Evolutionary conservation across 2,888 invertebrate species (phyloP).

Genomic region (Bhutanitis thaidina): DNA sequence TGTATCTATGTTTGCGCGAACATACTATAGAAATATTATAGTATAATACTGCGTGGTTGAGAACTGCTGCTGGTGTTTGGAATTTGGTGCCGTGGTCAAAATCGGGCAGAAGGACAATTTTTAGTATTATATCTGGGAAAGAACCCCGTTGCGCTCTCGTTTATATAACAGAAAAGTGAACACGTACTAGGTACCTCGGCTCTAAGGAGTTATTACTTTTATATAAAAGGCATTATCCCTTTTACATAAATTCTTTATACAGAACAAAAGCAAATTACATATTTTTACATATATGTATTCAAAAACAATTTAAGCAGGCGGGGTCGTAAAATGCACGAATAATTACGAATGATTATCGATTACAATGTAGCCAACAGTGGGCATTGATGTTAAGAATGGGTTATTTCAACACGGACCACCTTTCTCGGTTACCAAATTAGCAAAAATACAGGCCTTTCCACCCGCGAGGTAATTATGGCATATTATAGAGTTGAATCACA

Average conservation of each 20-base stretch:
- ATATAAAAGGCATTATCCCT: background rate
- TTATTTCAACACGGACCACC: slow-evolving; percentile 36
- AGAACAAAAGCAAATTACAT: slow-evolving; percentile 7
- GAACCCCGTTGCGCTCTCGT: too few species aligned
- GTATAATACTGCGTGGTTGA: too few species aligned
- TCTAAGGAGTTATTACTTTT: background rate
- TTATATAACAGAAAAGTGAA: too few species aligned
- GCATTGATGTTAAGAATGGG: slow-evolving; percentile 28
- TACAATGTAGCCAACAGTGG: slow-evolving; percentile 28
- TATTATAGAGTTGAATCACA: slow-evolving; percentile 71
- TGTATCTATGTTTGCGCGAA: too few species aligned
- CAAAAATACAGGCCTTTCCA: slow-evolving; percentile 39
- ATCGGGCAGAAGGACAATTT: too few species aligned
- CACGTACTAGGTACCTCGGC: background rate
- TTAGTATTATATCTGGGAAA: too few species aligned
- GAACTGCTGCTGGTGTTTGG: too few species aligned
- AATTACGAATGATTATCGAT: slow-evolving; percentile 23
- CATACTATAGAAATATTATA: too few species aligned
- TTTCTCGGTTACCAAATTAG: slow-evolving; percentile 41
- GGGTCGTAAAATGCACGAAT: slow-evolving; percentile 15
- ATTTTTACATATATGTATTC: slow-evolving; percentile 1
- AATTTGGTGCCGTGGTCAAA: too few species aligned
- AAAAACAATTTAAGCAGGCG: slow-evolving; percentile 9
- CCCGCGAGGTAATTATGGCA: slow-evolving; percentile 49
- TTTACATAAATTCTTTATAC: background rate